phyloP scores from a whole-genome alignment of 2,797 vertebrate genomes.

The Micrastur ruficollis region DNA sequence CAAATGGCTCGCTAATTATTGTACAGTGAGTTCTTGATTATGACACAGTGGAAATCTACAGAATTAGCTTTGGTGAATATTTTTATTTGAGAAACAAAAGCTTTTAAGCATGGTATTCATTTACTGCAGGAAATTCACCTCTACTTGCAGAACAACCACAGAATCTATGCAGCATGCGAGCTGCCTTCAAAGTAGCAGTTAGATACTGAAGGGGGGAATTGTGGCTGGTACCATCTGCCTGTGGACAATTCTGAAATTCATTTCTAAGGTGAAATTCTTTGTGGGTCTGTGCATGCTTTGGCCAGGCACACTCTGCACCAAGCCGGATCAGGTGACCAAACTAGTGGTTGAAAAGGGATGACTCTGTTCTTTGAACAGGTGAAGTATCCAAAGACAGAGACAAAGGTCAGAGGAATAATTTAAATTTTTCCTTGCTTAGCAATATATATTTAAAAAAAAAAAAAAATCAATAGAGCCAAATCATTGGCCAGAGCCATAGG shows the following conservation, averaged over 20 bases:
- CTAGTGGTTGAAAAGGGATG: not conserved
- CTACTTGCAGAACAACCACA: not conserved
- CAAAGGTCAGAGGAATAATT: not conserved
- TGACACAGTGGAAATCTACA: not conserved
- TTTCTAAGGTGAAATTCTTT: not conserved
- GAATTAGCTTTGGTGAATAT: not conserved
- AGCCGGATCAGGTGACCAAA: not conserved
- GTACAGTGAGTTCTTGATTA: constrained; percentile 2
- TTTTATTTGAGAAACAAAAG: not conserved
- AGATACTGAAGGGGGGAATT: not conserved
- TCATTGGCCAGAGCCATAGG: not conserved
- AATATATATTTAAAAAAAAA: not conserved
- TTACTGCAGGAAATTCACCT: not conserved
- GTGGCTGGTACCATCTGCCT: not conserved
- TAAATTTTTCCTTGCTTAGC: not conserved
- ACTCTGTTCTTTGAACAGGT: not conserved
- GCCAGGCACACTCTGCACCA: not conserved
- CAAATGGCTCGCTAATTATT: constrained; percentile 37
- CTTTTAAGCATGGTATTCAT: not conserved
- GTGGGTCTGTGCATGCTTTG: not conserved
- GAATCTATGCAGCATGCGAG: not conserved
- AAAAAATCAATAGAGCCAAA: not conserved
- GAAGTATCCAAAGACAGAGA: not conserved
- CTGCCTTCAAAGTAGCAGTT: not conserved
- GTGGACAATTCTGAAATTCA: not conserved